Percentiles rank a stretch among this genome's conserved stretches.
Conservation (phyloP, 2,888 invertebrate species). For the Nycteola revayana region DNA sequence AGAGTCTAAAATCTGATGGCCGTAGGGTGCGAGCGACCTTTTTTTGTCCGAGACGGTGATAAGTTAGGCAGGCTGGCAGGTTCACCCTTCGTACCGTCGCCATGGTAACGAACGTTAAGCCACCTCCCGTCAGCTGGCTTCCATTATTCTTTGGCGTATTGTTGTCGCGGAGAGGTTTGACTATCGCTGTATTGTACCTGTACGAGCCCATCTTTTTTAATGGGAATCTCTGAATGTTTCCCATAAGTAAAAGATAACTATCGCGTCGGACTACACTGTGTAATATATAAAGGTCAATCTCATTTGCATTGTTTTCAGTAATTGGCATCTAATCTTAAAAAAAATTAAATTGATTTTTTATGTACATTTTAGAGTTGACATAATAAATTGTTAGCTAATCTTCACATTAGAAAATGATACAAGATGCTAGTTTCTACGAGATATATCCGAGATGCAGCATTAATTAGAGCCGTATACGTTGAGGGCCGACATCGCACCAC, state of each 20-base stretch:
- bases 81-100: slow-evolving; percentile 76
- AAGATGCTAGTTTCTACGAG: slow-evolving; percentile 29
- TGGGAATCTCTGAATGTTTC: slow-evolving; percentile 50
- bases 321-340: slow-evolving; percentile 44
- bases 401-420: slow-evolving; percentile 41
- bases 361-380: slow-evolving; percentile 26
- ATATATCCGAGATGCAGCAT: slow-evolving; percentile 66
- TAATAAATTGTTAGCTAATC: slow-evolving; percentile 29
- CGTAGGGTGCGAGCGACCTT: slow-evolving; percentile 50
- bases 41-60: slow-evolving; percentile 59
- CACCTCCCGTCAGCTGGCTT: slow-evolving; percentile 81
- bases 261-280: slow-evolving; percentile 45
- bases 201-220: slow-evolving; percentile 53
- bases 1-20: slow-evolving; percentile 63
- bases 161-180: slow-evolving; percentile 62
- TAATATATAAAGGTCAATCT: slow-evolving; percentile 45
- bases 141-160: slow-evolving; percentile 71
- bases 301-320: slow-evolving; percentile 54
- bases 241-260: slow-evolving; percentile 52
- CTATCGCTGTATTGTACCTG: slow-evolving; percentile 60
- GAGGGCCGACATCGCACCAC: slow-evolving; percentile 54
- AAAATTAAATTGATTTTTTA: slow-evolving; percentile 29
- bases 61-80: slow-evolving; percentile 76
- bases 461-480: slow-evolving; percentile 73
- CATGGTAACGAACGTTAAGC: slow-evolving; percentile 73